These are phyloP conservation scores for Oryctolagus cuniculus DNA, from an alignment of 2,113 vertebrate genomes.

Conservation along the genomic window mOryCun1.1 NC_091436.1:145574001-145574500, in stretches of 20 bases:
- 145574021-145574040: background rate
- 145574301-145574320: conserved; percentile 68
- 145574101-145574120: background rate
- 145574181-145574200: conserved; percentile 50
- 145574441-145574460: conserved; percentile 10
- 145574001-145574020: background rate
- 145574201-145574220: conserved; percentile 63
- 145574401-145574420: conserved; percentile 72
- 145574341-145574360: conserved; percentile 77
- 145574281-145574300: conserved; percentile 78
- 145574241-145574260: conserved; percentile 73
- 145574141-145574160: background rate
- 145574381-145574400: conserved; percentile 73
- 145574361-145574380: conserved; percentile 74
- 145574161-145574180: conserved; percentile 41
- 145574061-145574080: conserved; percentile 15
- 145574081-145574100: conserved; percentile 44
- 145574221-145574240: conserved; percentile 55
- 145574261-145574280: conserved; percentile 79
- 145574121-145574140: conserved; percentile 30
- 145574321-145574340: conserved; percentile 73
- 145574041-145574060: conserved; percentile 33
- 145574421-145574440: conserved; percentile 62
- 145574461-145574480: conserved; percentile 43
- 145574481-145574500: background rate